phyloP scores from a whole-genome alignment of 2,888 invertebrate genomes.

The Lypha dubia region DNA sequence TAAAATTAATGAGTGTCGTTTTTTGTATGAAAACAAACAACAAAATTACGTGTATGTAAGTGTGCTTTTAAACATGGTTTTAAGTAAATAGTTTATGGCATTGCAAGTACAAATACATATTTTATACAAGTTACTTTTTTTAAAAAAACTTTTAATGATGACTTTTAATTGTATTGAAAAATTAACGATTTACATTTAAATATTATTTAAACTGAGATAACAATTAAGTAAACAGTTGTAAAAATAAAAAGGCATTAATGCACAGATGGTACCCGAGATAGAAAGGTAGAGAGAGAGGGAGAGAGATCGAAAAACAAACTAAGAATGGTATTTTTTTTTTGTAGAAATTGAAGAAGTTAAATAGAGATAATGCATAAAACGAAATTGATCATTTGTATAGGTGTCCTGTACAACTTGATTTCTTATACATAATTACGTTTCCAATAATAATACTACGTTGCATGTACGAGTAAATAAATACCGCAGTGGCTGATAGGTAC shows the following conservation, averaged over 20 bases:
- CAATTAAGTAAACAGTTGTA: conserved; percentile 44
- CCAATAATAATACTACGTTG: no score
- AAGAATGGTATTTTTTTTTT: neutral
- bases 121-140: neutral
- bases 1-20: neutral
- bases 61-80: conserved; percentile 12
- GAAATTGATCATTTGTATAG: no score
- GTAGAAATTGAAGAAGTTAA: no score
- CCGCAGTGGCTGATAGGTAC: no score
- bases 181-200: conserved; percentile 36
- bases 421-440: no score
- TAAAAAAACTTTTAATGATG: neutral
- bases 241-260: conserved; percentile 36
- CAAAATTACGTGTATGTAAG: neutral
- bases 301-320: neutral
- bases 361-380: no score
- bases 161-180: conserved; percentile 12
- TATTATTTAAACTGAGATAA: conserved; percentile 41
- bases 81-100: conserved; percentile 12
- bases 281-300: no score
- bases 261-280: neutral
- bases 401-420: no score
- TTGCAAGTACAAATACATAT: neutral
- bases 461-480: no score
- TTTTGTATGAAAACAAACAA: neutral